These are phyloP conservation scores for Perodicticus potto DNA, from an alignment of 2,797 vertebrate species.

Conservation along the genomic window DNA sequence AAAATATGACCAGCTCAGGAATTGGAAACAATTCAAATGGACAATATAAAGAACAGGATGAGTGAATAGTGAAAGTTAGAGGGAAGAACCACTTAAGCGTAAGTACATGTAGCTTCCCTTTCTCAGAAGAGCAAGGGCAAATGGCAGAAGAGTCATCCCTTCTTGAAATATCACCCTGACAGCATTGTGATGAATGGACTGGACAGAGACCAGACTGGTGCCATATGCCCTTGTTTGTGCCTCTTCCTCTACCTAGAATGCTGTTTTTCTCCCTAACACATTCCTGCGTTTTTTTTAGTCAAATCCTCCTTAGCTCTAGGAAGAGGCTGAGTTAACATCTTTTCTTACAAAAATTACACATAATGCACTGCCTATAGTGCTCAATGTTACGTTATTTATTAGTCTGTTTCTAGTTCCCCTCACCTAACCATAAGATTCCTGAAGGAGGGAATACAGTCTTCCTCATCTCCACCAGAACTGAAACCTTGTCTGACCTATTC, in stretches of 20 bases:
- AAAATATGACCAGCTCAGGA: neutral
- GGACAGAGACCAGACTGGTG: neutral
- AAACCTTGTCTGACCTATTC: neutral
- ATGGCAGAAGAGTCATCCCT: neutral
- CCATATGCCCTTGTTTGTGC: neutral
- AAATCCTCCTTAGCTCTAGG: neutral
- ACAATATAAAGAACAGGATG: neutral
- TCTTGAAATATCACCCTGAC: neutral
- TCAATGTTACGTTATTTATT: neutral
- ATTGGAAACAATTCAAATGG: neutral
- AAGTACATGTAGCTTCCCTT: neutral
- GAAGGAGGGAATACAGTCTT: neutral
- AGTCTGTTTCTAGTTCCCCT: neutral
- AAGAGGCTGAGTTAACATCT: neutral
- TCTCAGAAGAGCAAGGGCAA: neutral
- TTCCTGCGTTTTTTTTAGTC: neutral
- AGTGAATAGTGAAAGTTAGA: neutral
- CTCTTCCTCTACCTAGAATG: neutral
- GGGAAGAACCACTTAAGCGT: neutral
- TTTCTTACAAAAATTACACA: neutral
- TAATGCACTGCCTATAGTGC: neutral
- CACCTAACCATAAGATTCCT: constrained; percentile 2
- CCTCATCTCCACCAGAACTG: neutral
- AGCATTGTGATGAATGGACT: neutral
- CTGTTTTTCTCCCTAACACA: neutral